Evolutionary conservation across 2,888 invertebrate species (phyloP), one percentile per base, ranked within the genome.

Genomic region (Ectemnius cavifrons): DNA sequence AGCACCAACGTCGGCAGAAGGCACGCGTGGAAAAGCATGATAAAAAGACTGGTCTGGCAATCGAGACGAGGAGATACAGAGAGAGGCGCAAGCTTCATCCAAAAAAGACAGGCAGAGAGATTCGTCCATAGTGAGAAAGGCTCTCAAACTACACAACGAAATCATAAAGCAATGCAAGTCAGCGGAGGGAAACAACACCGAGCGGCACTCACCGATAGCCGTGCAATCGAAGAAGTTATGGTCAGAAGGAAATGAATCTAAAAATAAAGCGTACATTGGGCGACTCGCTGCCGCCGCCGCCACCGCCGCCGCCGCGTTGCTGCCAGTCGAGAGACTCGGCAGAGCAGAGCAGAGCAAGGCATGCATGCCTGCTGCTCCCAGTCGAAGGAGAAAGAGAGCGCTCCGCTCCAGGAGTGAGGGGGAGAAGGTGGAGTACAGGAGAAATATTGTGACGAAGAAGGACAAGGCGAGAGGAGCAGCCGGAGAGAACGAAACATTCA

Each of bases 191-290:
- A 67, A 67, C 56, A 59, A 49, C 67, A 52, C 58, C 70, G 37
- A 57, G 46, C 69, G 74, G 67, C 77, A 74, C 77, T 79, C 79
- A 77, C 77, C 84, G 79, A 83, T 82, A 74, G 80, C 70, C 75
- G 79, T 68, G 76, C 77, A 80, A 86, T 86, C 81, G 80, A 80
- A 37, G 37, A 37, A 86, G 83, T 86, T 85, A 84, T 84, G 74
- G 76, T 68, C 79, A 84, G 84, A 84, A 84, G 85, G 81, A 87
- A 87, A 88, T 88, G 85, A 85, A 84, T 87, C 88, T 88, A 88
- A 88, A 88, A 88, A 88, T 88, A 88, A 84, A 80, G 75, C 80
- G 79, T 84, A 86, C 85, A 88, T 87, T 86, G 80, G 85, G 85
- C 84, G 86, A 86, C 85, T 81, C 82, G 80, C 78, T 11, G 37